These are phyloP conservation scores for Lemur catta DNA, from an alignment of 2,797 vertebrate species.

Conservation along the genomic window DNA sequence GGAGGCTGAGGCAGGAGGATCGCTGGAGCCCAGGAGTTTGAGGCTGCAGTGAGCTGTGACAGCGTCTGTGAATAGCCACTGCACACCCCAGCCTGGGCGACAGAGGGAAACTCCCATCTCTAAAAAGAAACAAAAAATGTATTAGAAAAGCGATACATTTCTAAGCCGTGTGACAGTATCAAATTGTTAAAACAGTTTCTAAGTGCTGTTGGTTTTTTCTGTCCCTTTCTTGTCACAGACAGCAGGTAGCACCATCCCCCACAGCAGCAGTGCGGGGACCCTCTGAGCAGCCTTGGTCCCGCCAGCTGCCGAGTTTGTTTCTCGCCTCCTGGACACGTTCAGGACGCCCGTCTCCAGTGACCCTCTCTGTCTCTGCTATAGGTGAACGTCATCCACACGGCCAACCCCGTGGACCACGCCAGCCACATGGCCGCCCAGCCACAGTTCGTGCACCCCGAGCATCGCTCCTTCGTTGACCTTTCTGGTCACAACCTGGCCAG, in stretches of 20 bases:
- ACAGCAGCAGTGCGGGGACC: background rate
- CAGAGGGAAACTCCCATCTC: background rate
- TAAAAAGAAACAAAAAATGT: background rate
- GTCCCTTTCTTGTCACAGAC: background rate
- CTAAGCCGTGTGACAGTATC: fast-evolving
- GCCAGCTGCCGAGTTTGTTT: fast-evolving
- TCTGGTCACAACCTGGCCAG: conserved; percentile 96
- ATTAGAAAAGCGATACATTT: fast-evolving
- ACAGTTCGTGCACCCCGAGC: conserved; percentile 95
- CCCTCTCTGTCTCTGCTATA: conserved; percentile 61
- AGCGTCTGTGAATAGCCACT: background rate
- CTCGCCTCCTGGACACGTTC: fast-evolving
- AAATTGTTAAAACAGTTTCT: fast-evolving
- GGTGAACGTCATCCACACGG: conserved; percentile 98
- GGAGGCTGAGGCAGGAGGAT: background rate
- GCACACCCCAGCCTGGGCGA: background rate
- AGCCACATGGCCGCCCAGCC: conserved; percentile 95
- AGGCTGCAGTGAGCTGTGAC: background rate
- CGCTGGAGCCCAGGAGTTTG: background rate
- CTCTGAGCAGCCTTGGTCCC: fast-evolving
- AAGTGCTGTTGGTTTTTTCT: background rate
- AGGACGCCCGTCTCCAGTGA: fast-evolving
- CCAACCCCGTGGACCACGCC: conserved; percentile 91
- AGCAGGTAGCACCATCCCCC: no score
- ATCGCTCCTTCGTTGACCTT: conserved; percentile 95